A percentile compares a stretch with the other conserved stretches of the same genome.
phyloP scores from a whole-genome alignment of 2,888 invertebrate species.

The Ophioninae sp. region DNA sequence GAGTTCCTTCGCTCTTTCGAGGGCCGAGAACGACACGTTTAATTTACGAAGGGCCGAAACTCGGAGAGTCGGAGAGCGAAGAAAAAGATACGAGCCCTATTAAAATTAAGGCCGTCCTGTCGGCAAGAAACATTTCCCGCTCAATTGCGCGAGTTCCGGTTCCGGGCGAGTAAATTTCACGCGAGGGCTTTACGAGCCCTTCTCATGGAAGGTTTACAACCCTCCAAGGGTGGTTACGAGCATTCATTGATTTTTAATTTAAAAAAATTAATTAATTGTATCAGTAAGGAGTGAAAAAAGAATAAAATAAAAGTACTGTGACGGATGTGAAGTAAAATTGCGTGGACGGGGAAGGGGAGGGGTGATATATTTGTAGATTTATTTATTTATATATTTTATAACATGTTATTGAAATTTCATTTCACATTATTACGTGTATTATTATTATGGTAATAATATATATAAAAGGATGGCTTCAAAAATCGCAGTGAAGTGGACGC shows the following conservation, averaged over 20 bases:
- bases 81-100: not conserved
- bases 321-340: too few species aligned
- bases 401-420: too few species aligned
- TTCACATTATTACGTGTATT: too few species aligned
- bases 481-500: too few species aligned
- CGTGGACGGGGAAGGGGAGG: too few species aligned
- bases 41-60: slow-evolving; percentile 15
- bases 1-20: not conserved
- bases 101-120: slow-evolving; percentile 29
- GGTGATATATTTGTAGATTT: too few species aligned
- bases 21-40: not conserved
- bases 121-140: slow-evolving; percentile 15
- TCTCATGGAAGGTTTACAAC: not conserved
- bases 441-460: too few species aligned
- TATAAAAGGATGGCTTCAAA: too few species aligned
- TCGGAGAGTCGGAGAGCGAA: not conserved
- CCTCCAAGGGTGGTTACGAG: not conserved
- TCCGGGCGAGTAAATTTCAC: slow-evolving; percentile 35
- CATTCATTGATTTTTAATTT: slow-evolving; percentile 9
- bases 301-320: too few species aligned
- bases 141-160: slow-evolving; percentile 21
- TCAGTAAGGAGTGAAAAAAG: too few species aligned
- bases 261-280: slow-evolving; percentile 23
- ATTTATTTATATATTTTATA: too few species aligned
- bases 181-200: slow-evolving; percentile 30